These are phyloP conservation scores for Galago senegalensis DNA, from an alignment of 2,797 vertebrate species.

Conservation along the genomic window DNA sequence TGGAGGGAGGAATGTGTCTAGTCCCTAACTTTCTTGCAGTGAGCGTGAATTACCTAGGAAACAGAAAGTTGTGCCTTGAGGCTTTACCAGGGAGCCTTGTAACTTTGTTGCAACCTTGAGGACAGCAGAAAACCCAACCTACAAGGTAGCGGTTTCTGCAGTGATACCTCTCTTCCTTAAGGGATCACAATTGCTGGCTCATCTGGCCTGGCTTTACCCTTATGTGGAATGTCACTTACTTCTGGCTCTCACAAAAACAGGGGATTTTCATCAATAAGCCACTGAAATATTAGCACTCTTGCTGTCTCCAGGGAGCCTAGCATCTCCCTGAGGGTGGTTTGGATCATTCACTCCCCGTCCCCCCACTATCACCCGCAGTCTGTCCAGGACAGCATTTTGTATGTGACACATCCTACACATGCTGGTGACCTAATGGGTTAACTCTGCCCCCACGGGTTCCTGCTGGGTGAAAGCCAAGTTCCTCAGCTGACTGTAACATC, in stretches of 20 bases:
- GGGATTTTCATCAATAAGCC: background rate
- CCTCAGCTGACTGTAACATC: background rate
- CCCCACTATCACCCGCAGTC: background rate
- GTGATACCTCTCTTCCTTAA: background rate
- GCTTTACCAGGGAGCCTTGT: background rate
- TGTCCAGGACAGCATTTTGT: background rate
- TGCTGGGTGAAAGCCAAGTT: background rate
- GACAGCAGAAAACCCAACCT: background rate
- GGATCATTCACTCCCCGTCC: rapidly evolving
- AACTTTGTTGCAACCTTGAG: background rate
- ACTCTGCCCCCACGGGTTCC: background rate
- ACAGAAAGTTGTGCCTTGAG: background rate
- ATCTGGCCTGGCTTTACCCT: background rate
- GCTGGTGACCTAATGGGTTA: background rate
- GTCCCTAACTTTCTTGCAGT: background rate
- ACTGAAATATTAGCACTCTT: background rate
- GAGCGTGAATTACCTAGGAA: background rate
- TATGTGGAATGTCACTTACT: background rate
- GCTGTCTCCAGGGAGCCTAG: background rate
- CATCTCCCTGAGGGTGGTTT: background rate
- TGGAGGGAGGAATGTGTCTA: background rate
- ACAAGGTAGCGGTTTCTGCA: background rate
- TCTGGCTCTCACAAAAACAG: background rate
- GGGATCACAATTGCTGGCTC: background rate
- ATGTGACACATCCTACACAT: rapidly evolving